A percentile compares a stretch with the other conserved stretches of the same genome.
phyloP scores from a whole-genome alignment of 1,140 invertebrate genomes.

The Lepidurus packardi region DNA sequence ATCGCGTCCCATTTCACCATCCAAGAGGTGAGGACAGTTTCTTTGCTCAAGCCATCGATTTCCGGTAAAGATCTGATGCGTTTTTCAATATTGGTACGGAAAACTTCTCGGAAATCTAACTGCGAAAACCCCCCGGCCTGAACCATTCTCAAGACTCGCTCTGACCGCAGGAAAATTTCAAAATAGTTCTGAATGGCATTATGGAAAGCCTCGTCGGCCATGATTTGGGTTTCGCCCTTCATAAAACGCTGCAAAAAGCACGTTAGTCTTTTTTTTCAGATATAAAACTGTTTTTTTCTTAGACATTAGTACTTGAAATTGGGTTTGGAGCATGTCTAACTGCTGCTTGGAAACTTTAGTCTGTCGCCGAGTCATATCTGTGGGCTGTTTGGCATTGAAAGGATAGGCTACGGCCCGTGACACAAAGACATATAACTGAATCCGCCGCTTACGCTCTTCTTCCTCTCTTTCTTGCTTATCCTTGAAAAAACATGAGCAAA shows the following conservation, averaged over 20 bases:
- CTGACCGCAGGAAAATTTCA: constrained; percentile 95
- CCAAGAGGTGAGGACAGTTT: constrained; percentile 97
- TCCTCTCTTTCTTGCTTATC: constrained; percentile 83
- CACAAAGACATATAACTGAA: constrained; percentile 98
- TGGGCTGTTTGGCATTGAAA: constrained; percentile 98
- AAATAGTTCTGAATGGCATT: constrained; percentile 97
- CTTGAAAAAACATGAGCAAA: constrained; percentile 45
- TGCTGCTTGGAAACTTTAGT: constrained; percentile 94
- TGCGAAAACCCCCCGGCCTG: constrained; percentile 94
- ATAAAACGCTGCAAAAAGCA: constrained; percentile 64
- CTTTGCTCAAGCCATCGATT: constrained; percentile 98
- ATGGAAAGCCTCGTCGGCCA: constrained; percentile 98
- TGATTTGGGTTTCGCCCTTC: constrained; percentile 93
- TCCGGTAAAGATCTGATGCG: constrained; percentile 93
- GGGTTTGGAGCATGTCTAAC: constrained; percentile 86
- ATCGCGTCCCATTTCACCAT: constrained; percentile 99
- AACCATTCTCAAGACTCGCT: constrained; percentile 91
- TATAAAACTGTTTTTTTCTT: not conserved
- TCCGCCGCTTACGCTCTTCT: constrained; percentile 81
- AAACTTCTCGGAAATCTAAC: constrained; percentile 97
- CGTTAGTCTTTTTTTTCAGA: too few relatives aligned
- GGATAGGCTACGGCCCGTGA: constrained; percentile 97
- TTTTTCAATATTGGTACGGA: constrained; percentile 95
- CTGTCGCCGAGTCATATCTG: constrained; percentile 88
- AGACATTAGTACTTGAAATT: constrained; percentile 69